Base-by-base conservation (phyloP, 2,113 vertebrate genomes). In the Campylomormyrus numenius region DNA sequence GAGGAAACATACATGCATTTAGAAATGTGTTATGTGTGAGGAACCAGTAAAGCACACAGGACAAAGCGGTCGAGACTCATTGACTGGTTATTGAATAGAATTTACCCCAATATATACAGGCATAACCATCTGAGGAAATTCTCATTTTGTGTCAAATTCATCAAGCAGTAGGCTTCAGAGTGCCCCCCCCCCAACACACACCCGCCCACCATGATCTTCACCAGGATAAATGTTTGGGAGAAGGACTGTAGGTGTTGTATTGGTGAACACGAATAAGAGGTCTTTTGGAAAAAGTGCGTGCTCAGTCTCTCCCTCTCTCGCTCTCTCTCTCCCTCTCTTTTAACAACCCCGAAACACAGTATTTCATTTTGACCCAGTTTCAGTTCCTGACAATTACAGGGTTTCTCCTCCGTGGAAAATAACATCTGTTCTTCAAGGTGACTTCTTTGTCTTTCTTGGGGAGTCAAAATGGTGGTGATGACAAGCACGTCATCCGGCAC, bases 351-450 rank as follows among this genome's bases (percentile, higher is more conserved):
- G 56, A 27, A 88, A 49, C 62, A 31, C 21, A 19, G 24, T 45
- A 24, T 84, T 89, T 84, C 50, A 45, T 66, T 49, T 88, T 85
- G 53, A 74, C 87, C 77, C 49, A 86, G n/a, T 52, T 89, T 70
- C 35, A 58, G 15, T 31, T 31, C 6, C 31, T 90, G 48, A 83
- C 56, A 70, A 89, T 17, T 35, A 80, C 88, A n/a, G 24, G 45
- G 42, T 46, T 58, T 91, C 77, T 87, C 77, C 48, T 74, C 90
- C 46, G 70, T 90, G 45, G 56, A 52, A 89, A 91, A 90, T 91
- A 84, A 9, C 27, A 31, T 5, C 24, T 56, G 27, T 90, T 85
- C 48, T 90, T 90, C 88, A 91, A 92, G 90, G 90, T 92, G 89
- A 91, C 90, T 35, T 70, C 62, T 53, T 8, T 31, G 1, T 87